Conservation (phyloP, 64 coral and sea anemone species). For the Trachythela sp. region DNA sequence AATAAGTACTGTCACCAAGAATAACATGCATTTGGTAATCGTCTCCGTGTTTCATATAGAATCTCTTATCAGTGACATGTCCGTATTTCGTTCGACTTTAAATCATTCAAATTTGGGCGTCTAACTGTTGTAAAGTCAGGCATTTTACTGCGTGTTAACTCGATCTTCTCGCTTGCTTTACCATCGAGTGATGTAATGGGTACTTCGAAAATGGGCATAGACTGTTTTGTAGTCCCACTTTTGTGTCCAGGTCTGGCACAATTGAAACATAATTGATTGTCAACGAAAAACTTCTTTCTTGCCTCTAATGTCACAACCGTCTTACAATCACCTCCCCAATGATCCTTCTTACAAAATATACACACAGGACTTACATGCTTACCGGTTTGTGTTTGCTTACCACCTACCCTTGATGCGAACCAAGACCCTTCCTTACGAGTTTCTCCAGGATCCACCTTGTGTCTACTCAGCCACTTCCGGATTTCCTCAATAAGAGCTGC, state of each 20-base stretch:
- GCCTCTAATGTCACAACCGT: not conserved
- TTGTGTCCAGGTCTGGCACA: not conserved
- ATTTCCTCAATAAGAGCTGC: not conserved
- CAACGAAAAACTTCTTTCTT: not conserved
- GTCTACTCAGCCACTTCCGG: not conserved
- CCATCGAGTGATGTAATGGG: not conserved
- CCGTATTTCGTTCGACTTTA: not conserved
- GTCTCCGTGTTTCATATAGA: not conserved
- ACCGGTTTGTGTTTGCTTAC: not conserved
- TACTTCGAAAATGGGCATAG: not conserved
- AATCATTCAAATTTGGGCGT: not conserved
- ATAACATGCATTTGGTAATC: not conserved
- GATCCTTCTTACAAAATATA: constrained; percentile 4
- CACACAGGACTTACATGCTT: not conserved
- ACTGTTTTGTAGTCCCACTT: not conserved
- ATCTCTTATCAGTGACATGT: not conserved
- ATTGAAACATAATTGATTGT: constrained; percentile 53
- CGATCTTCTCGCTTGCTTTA: not conserved
- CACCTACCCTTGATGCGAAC: not conserved
- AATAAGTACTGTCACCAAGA: not conserved
- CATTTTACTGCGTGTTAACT: not conserved
- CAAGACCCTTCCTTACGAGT: not conserved
- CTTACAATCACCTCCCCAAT: constrained; percentile 20
- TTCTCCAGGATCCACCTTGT: not conserved
- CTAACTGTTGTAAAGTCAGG: not conserved